These are phyloP conservation scores for Carterocephalus palaemon DNA, from an alignment of 2,888 invertebrate genomes.

Conservation along the genomic window DNA sequence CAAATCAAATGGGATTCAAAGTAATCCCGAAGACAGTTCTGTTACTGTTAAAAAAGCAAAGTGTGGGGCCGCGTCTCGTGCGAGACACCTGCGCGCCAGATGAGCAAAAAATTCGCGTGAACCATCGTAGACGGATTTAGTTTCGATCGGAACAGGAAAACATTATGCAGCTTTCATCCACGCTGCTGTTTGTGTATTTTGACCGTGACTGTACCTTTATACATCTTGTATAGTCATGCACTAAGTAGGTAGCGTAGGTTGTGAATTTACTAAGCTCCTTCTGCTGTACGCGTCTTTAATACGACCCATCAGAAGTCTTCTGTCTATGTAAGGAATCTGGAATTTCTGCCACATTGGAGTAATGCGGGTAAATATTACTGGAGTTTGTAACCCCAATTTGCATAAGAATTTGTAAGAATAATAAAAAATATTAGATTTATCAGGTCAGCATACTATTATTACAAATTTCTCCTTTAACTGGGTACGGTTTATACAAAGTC, in stretches of 20 bases:
- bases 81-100: constrained; percentile 68
- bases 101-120: constrained; percentile 56
- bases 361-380: too few species aligned
- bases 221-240: neutral
- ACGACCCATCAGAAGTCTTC: too few species aligned
- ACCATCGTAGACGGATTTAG: constrained; percentile 23
- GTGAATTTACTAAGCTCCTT: too few species aligned
- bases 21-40: constrained; percentile 52
- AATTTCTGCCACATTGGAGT: too few species aligned
- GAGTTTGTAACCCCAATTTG: too few species aligned
- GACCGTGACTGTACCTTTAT: neutral
- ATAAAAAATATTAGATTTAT: too few species aligned
- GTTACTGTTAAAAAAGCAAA: constrained; percentile 55
- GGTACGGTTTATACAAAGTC: neutral
- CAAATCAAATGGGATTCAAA: constrained; percentile 54
- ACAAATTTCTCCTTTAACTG: too few species aligned
- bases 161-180: constrained; percentile 27
- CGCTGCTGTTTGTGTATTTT: constrained; percentile 6
- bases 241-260: too few species aligned
- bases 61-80: constrained; percentile 43
- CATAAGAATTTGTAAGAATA: too few species aligned
- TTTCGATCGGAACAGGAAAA: constrained; percentile 31
- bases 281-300: too few species aligned
- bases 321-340: too few species aligned
- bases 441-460: too few species aligned